A percentile compares a stretch with the other conserved stretches of the same genome.
phyloP scores from a whole-genome alignment of 2,113 vertebrate genomes.

The Hippopotamus amphibius region DNA sequence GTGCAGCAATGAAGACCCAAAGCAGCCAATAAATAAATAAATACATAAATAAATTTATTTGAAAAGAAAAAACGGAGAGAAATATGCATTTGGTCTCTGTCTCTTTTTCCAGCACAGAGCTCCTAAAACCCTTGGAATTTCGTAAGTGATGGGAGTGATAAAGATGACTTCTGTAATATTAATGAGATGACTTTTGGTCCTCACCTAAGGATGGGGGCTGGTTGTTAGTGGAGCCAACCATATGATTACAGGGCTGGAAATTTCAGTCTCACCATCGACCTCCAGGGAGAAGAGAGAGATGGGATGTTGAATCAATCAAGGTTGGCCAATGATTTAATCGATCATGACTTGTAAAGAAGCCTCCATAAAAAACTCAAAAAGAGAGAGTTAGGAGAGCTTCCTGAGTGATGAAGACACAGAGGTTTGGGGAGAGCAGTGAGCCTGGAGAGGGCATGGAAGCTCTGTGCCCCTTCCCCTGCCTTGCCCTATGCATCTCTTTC shows the following conservation, averaged over 20 bases:
- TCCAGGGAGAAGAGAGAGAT: background rate
- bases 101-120: background rate
- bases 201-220: background rate
- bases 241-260: background rate
- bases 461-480: background rate
- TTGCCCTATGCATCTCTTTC: background rate
- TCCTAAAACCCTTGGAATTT: background rate
- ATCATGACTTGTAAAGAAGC: background rate
- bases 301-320: background rate
- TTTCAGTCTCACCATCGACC: background rate
- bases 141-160: background rate
- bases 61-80: too few relatives aligned
- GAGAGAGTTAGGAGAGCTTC: background rate
- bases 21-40: too few relatives aligned
- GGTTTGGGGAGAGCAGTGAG: background rate
- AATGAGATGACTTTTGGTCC: background rate
- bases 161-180: background rate
- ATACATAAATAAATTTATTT: too few relatives aligned
- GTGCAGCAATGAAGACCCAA: too few relatives aligned
- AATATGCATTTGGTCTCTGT: background rate
- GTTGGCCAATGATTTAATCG: background rate
- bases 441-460: background rate
- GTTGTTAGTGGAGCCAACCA: background rate
- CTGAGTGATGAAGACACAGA: accelerated
- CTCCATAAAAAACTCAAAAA: background rate